A percentile compares a stretch with the other conserved stretches of the same genome.
These are phyloP conservation scores for Brachyalestes nurse DNA, from an alignment of 2,797 vertebrate genomes.

Conservation along the genomic window DNA sequence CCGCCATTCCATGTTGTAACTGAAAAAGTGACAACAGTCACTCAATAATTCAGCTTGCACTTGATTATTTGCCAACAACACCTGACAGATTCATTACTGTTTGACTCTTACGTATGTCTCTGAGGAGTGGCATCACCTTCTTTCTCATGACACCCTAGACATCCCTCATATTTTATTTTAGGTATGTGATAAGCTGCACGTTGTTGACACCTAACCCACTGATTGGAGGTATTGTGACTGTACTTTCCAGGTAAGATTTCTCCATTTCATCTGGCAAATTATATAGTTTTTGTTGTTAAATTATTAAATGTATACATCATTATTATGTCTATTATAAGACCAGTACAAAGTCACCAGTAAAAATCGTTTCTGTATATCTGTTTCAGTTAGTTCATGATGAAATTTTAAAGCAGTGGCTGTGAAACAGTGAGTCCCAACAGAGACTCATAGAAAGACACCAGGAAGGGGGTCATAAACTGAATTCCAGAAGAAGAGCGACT, in stretches of 20 bases:
- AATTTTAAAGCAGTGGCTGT: neutral
- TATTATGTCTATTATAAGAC: too few relatives aligned
- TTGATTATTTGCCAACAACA: too few relatives aligned
- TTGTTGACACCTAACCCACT: neutral
- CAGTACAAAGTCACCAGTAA: neutral
- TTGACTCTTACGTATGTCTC: neutral
- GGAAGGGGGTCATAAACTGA: too few relatives aligned
- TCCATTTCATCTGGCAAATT: neutral
- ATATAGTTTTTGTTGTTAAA: too few relatives aligned
- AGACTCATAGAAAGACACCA: neutral
- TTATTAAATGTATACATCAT: too few relatives aligned
- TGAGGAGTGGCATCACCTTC: neutral
- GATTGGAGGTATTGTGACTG: neutral
- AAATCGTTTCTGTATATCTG: neutral
- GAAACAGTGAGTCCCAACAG: neutral
- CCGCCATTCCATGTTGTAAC: too few relatives aligned
- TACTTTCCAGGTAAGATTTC: neutral
- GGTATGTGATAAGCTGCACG: neutral
- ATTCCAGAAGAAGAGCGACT: too few relatives aligned
- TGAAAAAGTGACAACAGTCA: too few relatives aligned
- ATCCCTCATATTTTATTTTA: neutral
- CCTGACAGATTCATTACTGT: neutral
- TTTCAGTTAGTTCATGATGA: neutral
- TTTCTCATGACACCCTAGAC: neutral
- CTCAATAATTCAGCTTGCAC: too few relatives aligned